A percentile compares a stretch with the other conserved stretches of the same genome.
Evolutionary conservation across 2,888 invertebrate species (phyloP).

Genomic region (Parascotia fuliginaria): DNA sequence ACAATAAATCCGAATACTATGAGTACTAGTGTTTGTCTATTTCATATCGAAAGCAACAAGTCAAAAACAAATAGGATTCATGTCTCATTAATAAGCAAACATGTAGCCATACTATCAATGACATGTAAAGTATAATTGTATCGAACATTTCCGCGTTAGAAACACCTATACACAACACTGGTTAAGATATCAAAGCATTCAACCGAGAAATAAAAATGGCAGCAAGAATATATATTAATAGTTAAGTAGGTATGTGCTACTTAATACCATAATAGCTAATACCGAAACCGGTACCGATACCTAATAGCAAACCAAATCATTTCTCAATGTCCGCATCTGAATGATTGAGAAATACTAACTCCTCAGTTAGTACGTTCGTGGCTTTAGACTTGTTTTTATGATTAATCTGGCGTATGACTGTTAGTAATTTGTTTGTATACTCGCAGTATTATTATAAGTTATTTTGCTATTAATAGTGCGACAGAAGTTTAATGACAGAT

Average conservation of each 20-base stretch:
- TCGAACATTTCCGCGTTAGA: constrained; percentile 31
- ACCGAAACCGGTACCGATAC: constrained; percentile 37
- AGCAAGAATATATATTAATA: constrained; percentile 43
- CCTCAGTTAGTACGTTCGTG: not conserved
- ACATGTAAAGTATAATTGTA: constrained; percentile 28
- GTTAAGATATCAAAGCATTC: constrained; percentile 51
- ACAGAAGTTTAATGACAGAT: not conserved
- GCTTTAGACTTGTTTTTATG: constrained; percentile 5
- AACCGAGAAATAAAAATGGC: constrained; percentile 38
- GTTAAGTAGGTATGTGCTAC: constrained; percentile 47
- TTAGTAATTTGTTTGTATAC: constrained; percentile 7
- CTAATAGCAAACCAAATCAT: constrained; percentile 27
- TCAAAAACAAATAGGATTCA: no score
- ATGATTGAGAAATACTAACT: constrained; percentile 19
- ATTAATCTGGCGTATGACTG: constrained; percentile 8
- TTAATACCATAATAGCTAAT: constrained; percentile 32
- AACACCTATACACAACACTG: constrained; percentile 32
- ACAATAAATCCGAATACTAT: no score
- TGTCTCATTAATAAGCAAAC: constrained; percentile 29
- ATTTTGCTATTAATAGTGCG: not conserved
- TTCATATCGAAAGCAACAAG: no score
- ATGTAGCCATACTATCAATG: constrained; percentile 16
- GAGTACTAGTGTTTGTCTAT: no score
- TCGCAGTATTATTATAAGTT: not conserved
- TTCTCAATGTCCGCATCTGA: constrained; percentile 37